Evolutionary conservation across 2,888 invertebrate species (phyloP), one percentile per base, ranked within the genome.

Genomic region (Tinea semifulvella): DNA sequence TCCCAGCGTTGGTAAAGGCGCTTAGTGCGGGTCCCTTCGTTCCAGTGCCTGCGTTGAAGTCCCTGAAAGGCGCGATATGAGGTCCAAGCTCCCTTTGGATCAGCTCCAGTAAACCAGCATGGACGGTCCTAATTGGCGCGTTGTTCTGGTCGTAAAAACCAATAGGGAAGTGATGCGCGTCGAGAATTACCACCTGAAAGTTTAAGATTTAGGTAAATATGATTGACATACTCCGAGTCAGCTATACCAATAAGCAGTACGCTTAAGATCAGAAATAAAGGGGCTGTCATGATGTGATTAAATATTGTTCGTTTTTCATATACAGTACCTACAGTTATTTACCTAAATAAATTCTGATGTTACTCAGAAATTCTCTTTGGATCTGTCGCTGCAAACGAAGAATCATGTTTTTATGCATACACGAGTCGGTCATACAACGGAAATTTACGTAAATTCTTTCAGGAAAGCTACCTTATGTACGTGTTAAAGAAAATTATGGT

Each of bases 161-260:
- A 13, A 87, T 73, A 1, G 92, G 92, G 65, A 94, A 92, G 48
- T 91, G 86, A 56, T 93, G 92, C 38, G 94, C 90, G 58, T 94
- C 93, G 42, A 94, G 66, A 48, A 94, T 85, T 7, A 94, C 81
- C 22, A 92, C 74, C 82, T 82, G 61, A 11, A 48, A 49, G 5
- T 31, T 19, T 11, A 2, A 2, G 2, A n/a, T n/a, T n/a, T n/a
- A n/a, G n/a, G n/a, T n/a, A n/a, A n/a, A n/a, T n/a, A n/a, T n/a
- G n/a, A n/a, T n/a, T n/a, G n/a, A n/a, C n/a, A n/a, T n/a, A n/a
- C n/a, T n/a, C n/a, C n/a, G n/a, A n/a, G n/a, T n/a, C n/a, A n/a
- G n/a, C n/a, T n/a, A n/a, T n/a, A n/a, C n/a, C n/a, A n/a, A n/a
- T n/a, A n/a, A n/a, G n/a, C n/a, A n/a, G n/a, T n/a, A n/a, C n/a